Conservation (phyloP, 2,797 vertebrate genomes). For the Ceryle rudis region DNA sequence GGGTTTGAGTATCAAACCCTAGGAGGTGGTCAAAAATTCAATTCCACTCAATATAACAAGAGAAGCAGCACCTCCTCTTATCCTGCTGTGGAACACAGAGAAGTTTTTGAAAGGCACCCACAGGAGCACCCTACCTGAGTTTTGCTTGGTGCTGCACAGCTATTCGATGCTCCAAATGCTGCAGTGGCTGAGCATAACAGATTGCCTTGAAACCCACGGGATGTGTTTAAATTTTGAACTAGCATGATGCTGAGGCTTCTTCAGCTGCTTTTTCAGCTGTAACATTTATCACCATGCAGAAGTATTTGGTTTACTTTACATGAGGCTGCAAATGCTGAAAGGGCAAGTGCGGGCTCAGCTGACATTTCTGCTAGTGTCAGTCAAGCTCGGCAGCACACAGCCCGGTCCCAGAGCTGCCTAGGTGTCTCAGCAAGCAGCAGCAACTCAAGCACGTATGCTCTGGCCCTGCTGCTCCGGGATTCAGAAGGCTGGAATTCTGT, state of each 20-base stretch:
- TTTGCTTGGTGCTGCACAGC: not conserved
- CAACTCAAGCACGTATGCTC: not conserved
- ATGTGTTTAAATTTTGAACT: not conserved
- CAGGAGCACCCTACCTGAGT: not conserved
- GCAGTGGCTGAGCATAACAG: not conserved
- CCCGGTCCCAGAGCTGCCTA: not conserved
- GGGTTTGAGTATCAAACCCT: not conserved
- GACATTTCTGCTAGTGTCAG: conserved; percentile 41
- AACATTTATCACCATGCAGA: not conserved
- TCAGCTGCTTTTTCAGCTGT: conserved; percentile 23
- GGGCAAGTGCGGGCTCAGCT: conserved; percentile 50
- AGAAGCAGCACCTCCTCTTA: not conserved
- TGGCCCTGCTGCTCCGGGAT: not conserved
- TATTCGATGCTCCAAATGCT: not conserved
- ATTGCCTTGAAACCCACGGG: not conserved
- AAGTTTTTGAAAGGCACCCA: not conserved
- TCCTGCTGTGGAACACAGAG: not conserved
- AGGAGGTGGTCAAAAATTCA: not conserved
- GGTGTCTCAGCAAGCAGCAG: not conserved
- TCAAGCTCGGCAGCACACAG: not conserved
- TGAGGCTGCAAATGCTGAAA: conserved; percentile 43
- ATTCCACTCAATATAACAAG: not conserved
- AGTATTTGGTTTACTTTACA: conserved; percentile 23
- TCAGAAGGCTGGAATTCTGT: not conserved
- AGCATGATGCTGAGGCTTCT: not conserved